Conservation (phyloP, 2,888 invertebrate genomes). For the Eristalinus aeneus region DNA sequence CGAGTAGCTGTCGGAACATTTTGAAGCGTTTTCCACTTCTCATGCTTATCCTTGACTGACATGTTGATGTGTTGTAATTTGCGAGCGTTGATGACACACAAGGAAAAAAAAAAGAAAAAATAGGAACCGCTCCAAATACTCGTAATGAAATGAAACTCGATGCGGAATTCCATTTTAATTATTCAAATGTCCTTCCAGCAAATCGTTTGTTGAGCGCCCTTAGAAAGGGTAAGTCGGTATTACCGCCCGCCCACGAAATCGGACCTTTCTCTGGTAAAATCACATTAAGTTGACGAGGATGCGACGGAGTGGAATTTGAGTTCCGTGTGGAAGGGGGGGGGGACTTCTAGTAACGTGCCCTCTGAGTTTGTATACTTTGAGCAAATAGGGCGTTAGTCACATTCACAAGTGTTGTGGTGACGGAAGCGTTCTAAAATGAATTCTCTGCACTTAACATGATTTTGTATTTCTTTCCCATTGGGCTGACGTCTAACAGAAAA, state of each 20-base stretch:
- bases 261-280: background rate
- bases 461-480: no score
- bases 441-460: no score
- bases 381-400: no score
- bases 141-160: conserved; percentile 1
- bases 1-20: background rate
- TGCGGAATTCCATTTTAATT: conserved; percentile 1
- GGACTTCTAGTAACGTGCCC: no score
- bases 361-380: no score
- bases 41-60: conserved; percentile 9
- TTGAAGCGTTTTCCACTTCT: conserved; percentile 17
- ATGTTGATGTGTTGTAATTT: conserved; percentile 30
- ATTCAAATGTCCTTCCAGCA: background rate
- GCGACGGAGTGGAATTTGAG: background rate
- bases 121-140: background rate
- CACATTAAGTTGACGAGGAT: background rate
- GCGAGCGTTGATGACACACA: background rate
- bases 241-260: background rate
- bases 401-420: no score
- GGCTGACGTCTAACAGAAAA: no score
- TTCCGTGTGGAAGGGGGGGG: no score
- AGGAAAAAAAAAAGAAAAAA: background rate
- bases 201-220: background rate
- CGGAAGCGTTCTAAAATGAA: no score
- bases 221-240: background rate